These are phyloP conservation scores for Carcharodon carcharias DNA, from an alignment of 2,797 vertebrate genomes.

Conservation along the genomic window DNA sequence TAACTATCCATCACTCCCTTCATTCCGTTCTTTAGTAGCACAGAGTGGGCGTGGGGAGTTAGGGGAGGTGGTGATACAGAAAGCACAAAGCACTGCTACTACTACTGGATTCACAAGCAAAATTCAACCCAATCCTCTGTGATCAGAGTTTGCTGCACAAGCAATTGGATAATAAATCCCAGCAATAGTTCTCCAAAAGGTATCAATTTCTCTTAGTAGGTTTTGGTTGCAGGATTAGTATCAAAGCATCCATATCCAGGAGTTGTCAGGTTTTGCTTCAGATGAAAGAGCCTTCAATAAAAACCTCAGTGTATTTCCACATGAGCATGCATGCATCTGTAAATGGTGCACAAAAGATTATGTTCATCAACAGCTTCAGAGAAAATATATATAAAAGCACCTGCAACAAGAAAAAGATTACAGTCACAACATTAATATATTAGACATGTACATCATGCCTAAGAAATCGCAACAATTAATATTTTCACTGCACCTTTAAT, in stretches of 20 bases:
- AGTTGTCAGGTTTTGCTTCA: background rate
- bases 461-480: background rate
- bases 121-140: background rate
- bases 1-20: conserved; percentile 44
- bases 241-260: background rate
- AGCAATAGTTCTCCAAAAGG: background rate
- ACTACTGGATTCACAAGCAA: background rate
- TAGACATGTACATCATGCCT: background rate
- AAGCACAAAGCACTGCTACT: background rate
- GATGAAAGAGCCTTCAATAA: background rate
- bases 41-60: background rate
- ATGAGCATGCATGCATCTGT: background rate
- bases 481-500: background rate
- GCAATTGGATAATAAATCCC: background rate
- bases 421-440: background rate
- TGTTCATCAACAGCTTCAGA: background rate
- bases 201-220: background rate
- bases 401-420: background rate
- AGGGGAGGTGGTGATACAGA: background rate
- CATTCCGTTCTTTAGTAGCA: conserved; percentile 34
- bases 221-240: background rate
- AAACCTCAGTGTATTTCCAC: background rate
- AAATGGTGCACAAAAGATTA: background rate
- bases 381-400: background rate
- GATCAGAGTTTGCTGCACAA: background rate